Percentiles rank a stretch among this genome's conserved stretches.
Conservation (phyloP, 1,140 invertebrate genomes). For the Drosophila rhopaloa region DNA sequence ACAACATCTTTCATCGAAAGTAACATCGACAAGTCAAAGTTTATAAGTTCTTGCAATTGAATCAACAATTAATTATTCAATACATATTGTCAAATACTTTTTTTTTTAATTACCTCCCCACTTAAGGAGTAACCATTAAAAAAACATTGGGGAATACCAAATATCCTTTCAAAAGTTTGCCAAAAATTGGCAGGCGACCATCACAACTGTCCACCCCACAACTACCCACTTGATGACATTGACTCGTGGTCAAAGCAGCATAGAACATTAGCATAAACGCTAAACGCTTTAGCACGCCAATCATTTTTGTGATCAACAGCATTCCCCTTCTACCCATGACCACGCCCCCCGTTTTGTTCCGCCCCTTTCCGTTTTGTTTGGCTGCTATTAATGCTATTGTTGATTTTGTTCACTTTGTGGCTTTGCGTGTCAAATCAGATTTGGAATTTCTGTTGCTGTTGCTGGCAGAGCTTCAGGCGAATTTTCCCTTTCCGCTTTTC, state of each 20-base stretch:
- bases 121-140: too few relatives aligned
- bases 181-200: neutral
- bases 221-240: constrained; percentile 12
- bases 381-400: constrained; percentile 25
- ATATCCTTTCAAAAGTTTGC: too few relatives aligned
- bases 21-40: too few relatives aligned
- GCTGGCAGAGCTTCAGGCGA: constrained; percentile 20
- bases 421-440: constrained; percentile 78
- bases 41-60: too few relatives aligned
- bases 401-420: constrained; percentile 40
- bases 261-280: constrained; percentile 33
- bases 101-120: too few relatives aligned
- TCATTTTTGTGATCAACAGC: constrained; percentile 33
- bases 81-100: too few relatives aligned
- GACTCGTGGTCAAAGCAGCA: constrained; percentile 15
- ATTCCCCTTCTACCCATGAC: neutral
- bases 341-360: constrained; percentile 34
- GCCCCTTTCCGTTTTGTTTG: constrained; percentile 13
- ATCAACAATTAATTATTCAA: too few relatives aligned
- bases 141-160: too few relatives aligned
- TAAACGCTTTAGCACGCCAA: constrained; percentile 53
- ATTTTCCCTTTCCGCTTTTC: constrained; percentile 22
- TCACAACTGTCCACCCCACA: neutral
- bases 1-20: too few relatives aligned
- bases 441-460: constrained; percentile 52